Evolutionary conservation across 2,888 invertebrate species (phyloP), one percentile per base, ranked within the genome.

Genomic region (Lissocephala sabroskyi): DNA sequence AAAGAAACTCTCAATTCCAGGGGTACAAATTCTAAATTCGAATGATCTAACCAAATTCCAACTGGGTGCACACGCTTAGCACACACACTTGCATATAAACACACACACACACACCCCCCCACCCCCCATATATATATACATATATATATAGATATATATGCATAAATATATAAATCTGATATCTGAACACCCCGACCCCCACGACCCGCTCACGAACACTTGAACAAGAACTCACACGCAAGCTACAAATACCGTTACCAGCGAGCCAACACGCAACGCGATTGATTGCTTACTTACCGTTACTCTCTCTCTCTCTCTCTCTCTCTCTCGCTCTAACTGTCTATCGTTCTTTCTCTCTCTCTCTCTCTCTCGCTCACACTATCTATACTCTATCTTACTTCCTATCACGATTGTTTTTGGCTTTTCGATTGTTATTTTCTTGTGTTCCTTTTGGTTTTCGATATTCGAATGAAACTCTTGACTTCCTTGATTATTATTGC

Each of bases 51-150:
- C 48, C 37, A 45, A 45, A 52, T 28, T 30, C 30, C 16, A 18
- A 33, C 40, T 62, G 55, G 52, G 70, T n/a, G n/a, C 74, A 70
- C 68, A 70, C 68, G 68, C 68, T 70, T 66, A 58, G 70, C 74
- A 70, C n/a, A n/a, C n/a, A n/a, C 74, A 74, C 62, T 66, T 67
- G 66, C 71, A 66, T 66, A 47, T 5, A 14, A 10, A 14, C 33
- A 35, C 33, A 14, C 16, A 35, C 33, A 14, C 13, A 35, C 33
- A 16, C 33, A 4, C 1, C 3, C n/a, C 7, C 36, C 10, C 17
- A 36, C 36, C 6, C 35, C 32, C 6, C 33, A 13, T 7, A 13
- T 7, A 33, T n/a, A 13, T n/a, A n/a, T n/a, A n/a, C n/a, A n/a
- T n/a, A n/a, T 44, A 52, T 48, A 54, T 46, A 44, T 54, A 59